Conservation (phyloP, 30 jellyfish, hydroid and myxozoan species). For the Aurelia sp. region DNA sequence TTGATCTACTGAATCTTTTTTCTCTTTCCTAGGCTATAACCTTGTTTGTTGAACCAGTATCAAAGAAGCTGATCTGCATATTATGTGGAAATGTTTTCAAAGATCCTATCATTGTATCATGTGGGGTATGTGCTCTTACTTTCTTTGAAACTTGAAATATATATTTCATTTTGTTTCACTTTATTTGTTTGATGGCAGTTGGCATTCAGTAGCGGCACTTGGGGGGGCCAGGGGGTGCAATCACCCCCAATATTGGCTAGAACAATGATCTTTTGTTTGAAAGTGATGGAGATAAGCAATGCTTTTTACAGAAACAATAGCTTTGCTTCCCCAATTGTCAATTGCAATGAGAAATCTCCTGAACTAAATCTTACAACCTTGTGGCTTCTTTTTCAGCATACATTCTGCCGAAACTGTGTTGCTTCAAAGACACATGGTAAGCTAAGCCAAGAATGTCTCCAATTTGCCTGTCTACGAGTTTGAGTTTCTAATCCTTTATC, state of each 20-base stretch:
- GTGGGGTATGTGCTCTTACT: conserved; percentile 77
- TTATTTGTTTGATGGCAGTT: too few species aligned
- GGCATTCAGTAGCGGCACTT: too few species aligned
- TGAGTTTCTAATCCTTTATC: too few species aligned
- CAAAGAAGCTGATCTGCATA: conserved; percentile 84
- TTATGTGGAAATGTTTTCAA: conserved; percentile 85
- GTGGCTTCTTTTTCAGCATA: conserved; percentile 70
- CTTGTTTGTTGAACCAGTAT: conserved; percentile 83
- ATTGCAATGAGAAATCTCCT: neutral
- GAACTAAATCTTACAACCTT: neutral
- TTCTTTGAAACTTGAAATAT: too few species aligned
- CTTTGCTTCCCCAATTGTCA: too few species aligned
- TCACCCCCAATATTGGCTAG: too few species aligned
- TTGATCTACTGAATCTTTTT: neutral
- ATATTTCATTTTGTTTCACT: too few species aligned
- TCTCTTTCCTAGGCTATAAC: conserved; percentile 58
- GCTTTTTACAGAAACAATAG: too few species aligned
- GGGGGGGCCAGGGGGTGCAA: too few species aligned
- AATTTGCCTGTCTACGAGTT: too few species aligned
- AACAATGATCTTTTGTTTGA: too few species aligned
- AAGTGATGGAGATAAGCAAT: too few species aligned
- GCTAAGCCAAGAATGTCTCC: neutral
- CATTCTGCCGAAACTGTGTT: conserved; percentile 91
- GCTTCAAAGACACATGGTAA: conserved; percentile 58
- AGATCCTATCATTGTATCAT: conserved; percentile 88